Evolutionary conservation across 2,797 vertebrate species (phyloP), one percentile per base, ranked within the genome.

Genomic region (Arrhamphus sclerolepis): DNA sequence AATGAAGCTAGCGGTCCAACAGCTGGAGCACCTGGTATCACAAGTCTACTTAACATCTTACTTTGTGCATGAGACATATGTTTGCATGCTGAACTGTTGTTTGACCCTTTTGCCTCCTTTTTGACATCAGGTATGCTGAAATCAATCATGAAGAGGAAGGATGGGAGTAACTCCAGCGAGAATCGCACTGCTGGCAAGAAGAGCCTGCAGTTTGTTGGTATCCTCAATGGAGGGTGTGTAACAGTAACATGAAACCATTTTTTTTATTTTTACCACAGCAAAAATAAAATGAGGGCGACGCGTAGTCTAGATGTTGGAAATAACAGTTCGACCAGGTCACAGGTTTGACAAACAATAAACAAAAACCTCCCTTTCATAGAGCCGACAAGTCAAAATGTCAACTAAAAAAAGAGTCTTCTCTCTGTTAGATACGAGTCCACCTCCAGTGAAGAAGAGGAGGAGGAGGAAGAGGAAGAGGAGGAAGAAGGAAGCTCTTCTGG

Each of bases 121-220:
- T 31, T 78, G 77, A 47, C 47, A 55, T 46, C 80, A 97, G 96
- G 95, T 52, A 80, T 90, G 75, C 91, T 97, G 60, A 98, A 97
- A 77, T 99, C 97, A 42, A 99, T 99, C 81, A 99, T 99, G 97
- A 99, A 98, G 90, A 95, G 93, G 90, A 93, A 92, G 72, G 95
- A 97, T 5, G 93, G 93, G 39, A 79, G 83, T 41, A 80, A 78
- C 63, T 86, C 89, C 0, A 72, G 73, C 0, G 88, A 95, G 47
- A 84, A 72, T 63, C 75, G 89, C 0, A 91, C 87, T 10, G 56
- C 89, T 1, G 92, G 92, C 66, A 95, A 94, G 89, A 99, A 98
- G 90, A 98, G 94, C 75, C 85, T 98, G 80, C 95, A 98, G 89
- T 99, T 99, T 75, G 96, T 98, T 64, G 97, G 96, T 4, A 92